Evolutionary conservation across 2,797 vertebrate species (phyloP), one percentile per base, ranked within the genome.

Genomic region (Phrynocephalus forsythii): DNA sequence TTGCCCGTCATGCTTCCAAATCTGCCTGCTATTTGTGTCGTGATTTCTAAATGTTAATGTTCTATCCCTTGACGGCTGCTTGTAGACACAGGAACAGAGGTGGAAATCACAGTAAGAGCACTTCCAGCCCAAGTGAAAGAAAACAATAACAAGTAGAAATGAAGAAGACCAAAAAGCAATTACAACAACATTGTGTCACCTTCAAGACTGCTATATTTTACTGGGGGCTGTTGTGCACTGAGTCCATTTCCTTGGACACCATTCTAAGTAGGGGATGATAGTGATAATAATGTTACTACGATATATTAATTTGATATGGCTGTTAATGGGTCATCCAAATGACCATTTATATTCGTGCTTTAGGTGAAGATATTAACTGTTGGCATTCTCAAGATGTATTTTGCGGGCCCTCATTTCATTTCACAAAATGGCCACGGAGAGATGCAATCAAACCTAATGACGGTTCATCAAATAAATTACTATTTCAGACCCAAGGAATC

Each of bases 401-500:
- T 73, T 24, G 87, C 75, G 63, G 72, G 69, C 80, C 63, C 66
- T 76, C 72, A 84, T 22, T 33, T 92, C 83, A 85, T 85, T 9
- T 0, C 22, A 82, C 60, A 68, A 72, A 86, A 89, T 18, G 10
- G 30, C 75, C 67, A 83, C 44, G 0, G 0, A 1, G 15, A 30
- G 30, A 88, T 33, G 83, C 83, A 86, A 38, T 82, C 81, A 91
- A 85, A 63, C 15, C 73, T 68, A 72, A 60, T 92, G 89, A 60
- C 22, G 24, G 11, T 72, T 76, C 77, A 84, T 91, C 79, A 89
- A 48, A 87, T 33, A 88, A 91, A 85, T 18, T 44, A 44, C 18
- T 22, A 79, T 91, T 94, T 93, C 71, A 82, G 91, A 84, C 83
- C 60, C 77, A 33, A 84, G 90, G 38, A 68, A 73, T 44, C 81